Percentiles rank a stretch among this genome's conserved stretches.
Conservation (phyloP, 2,888 invertebrate species). For the Mythimna lalbum region DNA sequence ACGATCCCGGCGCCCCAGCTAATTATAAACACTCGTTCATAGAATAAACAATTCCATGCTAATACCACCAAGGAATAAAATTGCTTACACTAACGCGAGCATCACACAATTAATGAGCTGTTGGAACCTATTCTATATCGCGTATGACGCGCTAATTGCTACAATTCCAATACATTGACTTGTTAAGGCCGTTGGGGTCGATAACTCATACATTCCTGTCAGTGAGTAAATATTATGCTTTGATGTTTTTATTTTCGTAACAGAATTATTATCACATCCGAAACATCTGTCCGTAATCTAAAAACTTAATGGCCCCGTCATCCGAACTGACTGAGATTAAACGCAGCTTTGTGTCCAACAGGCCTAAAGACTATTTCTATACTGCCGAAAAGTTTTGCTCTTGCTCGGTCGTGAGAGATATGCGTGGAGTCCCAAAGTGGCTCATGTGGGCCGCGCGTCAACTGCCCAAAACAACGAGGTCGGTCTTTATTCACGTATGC, state of each 20-base stretch:
- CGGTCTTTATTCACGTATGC: constrained; percentile 82
- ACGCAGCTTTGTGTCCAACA: constrained; percentile 44
- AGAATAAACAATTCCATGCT: constrained; percentile 80
- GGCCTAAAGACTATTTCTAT: constrained; percentile 51
- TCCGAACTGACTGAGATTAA: constrained; percentile 50
- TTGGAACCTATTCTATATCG: constrained; percentile 72
- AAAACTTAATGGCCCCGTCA: constrained; percentile 33
- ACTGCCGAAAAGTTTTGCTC: constrained; percentile 49
- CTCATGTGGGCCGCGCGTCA: constrained; percentile 84
- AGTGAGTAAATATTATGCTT: constrained; percentile 44
- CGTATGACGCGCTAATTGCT: constrained; percentile 72
- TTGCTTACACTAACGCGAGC: constrained; percentile 69
- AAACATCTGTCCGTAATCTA: constrained; percentile 44
- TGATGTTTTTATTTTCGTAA: constrained; percentile 36
- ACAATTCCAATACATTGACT: constrained; percentile 70
- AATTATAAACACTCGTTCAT: constrained; percentile 82
- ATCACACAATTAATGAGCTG: constrained; percentile 71
- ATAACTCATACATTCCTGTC: constrained; percentile 59
- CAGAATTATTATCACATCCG: constrained; percentile 40
- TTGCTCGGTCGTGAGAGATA: constrained; percentile 71
- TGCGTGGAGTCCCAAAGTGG: constrained; percentile 71
- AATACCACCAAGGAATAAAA: constrained; percentile 78
- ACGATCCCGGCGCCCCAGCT: constrained; percentile 82
- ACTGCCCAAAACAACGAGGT: constrained; percentile 84
- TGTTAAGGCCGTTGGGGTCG: constrained; percentile 67